Conservation (phyloP, 2,797 vertebrate species). For the Phoebastria nigripes region DNA sequence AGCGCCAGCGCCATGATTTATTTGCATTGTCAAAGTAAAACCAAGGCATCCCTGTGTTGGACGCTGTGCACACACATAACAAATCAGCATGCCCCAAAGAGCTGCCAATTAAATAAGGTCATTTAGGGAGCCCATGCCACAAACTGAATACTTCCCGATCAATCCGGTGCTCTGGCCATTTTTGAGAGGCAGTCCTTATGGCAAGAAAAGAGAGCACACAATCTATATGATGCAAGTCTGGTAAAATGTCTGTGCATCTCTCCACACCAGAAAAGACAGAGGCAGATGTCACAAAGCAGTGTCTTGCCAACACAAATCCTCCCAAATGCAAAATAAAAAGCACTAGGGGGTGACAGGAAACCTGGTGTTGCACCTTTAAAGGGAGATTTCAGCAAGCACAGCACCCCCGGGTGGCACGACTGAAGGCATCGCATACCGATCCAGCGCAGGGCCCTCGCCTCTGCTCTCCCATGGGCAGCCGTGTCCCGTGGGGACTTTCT, state of each 20-base stretch:
- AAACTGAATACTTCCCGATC: neutral
- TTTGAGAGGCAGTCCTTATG: neutral
- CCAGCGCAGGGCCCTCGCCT: neutral
- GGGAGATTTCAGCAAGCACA: neutral
- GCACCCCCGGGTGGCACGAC: no score
- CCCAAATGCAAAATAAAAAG: neutral
- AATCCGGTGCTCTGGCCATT: neutral
- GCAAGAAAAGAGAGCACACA: neutral
- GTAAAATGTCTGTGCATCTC: neutral
- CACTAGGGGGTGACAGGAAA: neutral
- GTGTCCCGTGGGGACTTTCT: neutral
- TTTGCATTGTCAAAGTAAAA: neutral
- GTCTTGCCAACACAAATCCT: neutral
- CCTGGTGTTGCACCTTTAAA: rapidly evolving
- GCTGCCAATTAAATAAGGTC: neutral
- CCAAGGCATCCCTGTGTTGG: rapidly evolving
- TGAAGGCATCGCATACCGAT: rapidly evolving
- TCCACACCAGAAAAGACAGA: neutral
- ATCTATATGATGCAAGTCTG: neutral
- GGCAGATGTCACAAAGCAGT: neutral
- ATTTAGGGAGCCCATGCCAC: neutral
- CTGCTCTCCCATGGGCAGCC: neutral
- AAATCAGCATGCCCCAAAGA: neutral
- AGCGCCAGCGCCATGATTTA: rapidly evolving
- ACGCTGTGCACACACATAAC: rapidly evolving